phyloP scores from a whole-genome alignment of 2,888 invertebrate species.

The Drosophila merina region DNA sequence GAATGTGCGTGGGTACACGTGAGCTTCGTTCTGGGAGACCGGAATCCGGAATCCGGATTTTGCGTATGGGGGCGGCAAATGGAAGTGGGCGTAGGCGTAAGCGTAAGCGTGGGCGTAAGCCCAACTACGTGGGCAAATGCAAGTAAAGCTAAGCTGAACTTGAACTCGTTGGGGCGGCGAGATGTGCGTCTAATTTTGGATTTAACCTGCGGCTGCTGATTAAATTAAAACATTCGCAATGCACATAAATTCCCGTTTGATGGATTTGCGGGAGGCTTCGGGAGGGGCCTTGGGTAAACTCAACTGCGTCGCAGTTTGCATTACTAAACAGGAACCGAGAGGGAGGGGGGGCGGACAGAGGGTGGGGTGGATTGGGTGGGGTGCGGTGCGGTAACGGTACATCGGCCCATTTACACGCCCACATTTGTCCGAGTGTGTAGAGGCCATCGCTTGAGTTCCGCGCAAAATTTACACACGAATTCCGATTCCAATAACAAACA shows the following conservation, averaged over 20 bases:
- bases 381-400: slow-evolving; percentile 34
- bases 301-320: slow-evolving; percentile 56
- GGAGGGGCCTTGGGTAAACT: slow-evolving; percentile 8
- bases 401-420: slow-evolving; percentile 57
- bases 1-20: slow-evolving; percentile 62
- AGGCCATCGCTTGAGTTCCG: slow-evolving; percentile 64
- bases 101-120: slow-evolving; percentile 8
- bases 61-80: slow-evolving; percentile 11
- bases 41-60: slow-evolving; percentile 27
- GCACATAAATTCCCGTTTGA: slow-evolving; percentile 34
- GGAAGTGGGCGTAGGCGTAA: slow-evolving; percentile 44
- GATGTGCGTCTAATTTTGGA: slow-evolving; percentile 66
- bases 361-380: slow-evolving; percentile 4
- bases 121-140: slow-evolving; percentile 45
- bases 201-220: slow-evolving; percentile 55
- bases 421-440: slow-evolving; percentile 43
- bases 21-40: slow-evolving; percentile 15
- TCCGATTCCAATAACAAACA: slow-evolving; percentile 69
- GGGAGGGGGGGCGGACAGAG: not conserved
- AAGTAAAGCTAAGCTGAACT: slow-evolving; percentile 72
- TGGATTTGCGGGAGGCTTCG: slow-evolving; percentile 8
- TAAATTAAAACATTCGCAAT: slow-evolving; percentile 51
- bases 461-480: slow-evolving; percentile 60
- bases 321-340: slow-evolving; percentile 10
- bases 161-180: slow-evolving; percentile 56